These are phyloP conservation scores for Phenganax subtilis DNA, from an alignment of 92 coral and sea anemone species.

Conservation along the genomic window DNA sequence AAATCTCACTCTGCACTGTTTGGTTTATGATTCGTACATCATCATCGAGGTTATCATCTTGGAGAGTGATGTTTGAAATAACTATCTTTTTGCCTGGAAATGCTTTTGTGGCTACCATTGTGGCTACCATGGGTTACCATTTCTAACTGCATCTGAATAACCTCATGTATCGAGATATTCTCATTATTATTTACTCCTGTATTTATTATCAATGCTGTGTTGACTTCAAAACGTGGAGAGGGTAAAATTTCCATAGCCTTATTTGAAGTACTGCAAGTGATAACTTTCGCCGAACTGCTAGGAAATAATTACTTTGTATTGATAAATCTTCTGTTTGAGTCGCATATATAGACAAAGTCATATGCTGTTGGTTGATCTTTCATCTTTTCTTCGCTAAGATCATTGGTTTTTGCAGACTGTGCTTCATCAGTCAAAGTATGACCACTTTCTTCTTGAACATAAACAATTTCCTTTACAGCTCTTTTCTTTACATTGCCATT, in stretches of 20 bases:
- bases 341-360: constrained; percentile 31
- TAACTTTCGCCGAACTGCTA: background rate
- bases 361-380: background rate
- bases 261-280: constrained; percentile 24
- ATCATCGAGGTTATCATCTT: constrained; percentile 33
- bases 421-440: background rate
- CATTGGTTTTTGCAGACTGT: background rate
- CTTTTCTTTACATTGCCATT: too few species aligned
- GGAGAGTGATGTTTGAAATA: constrained; percentile 35
- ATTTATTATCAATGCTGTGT: constrained; percentile 7
- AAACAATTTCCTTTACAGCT: too few species aligned
- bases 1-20: background rate
- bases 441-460: background rate
- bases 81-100: constrained; percentile 26
- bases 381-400: background rate
- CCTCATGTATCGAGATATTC: constrained; percentile 17
- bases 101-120: background rate
- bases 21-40: background rate
- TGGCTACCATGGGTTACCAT: background rate
- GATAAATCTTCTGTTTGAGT: constrained; percentile 33
- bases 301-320: background rate
- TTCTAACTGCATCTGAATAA: constrained; percentile 10
- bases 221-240: constrained; percentile 25
- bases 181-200: constrained; percentile 45
- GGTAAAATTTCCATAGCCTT: constrained; percentile 30